Percentiles rank a stretch among this genome's conserved stretches.
Evolutionary conservation across 2,113 vertebrate genomes (phyloP).

Genomic region (Hippocampus barbouri): DNA sequence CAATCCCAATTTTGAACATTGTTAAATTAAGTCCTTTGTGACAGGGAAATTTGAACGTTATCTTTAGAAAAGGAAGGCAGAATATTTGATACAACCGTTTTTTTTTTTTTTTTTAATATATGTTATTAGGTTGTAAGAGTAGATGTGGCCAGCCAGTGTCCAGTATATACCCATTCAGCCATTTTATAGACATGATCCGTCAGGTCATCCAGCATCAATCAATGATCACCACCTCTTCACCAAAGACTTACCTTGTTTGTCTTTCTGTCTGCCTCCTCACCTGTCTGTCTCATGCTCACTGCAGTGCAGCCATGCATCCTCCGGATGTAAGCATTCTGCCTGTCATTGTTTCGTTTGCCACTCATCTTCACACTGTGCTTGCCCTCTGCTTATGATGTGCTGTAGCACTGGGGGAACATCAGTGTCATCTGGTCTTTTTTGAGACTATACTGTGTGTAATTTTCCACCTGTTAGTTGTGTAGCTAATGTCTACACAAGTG

Average conservation of each 20-base stretch:
- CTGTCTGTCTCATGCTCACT: conserved; percentile 53
- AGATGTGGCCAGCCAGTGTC: background rate
- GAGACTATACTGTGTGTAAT: conserved; percentile 11
- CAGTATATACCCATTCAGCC: background rate
- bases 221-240: conserved; percentile 10
- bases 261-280: conserved; percentile 49
- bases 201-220: background rate
- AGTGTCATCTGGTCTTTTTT: conserved; percentile 8
- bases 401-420: conserved; percentile 33
- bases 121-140: background rate
- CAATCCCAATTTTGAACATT: too few relatives aligned
- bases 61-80: too few relatives aligned
- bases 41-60: too few relatives aligned
- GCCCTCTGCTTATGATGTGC: conserved; percentile 27
- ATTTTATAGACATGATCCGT: background rate
- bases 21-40: too few relatives aligned
- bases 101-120: background rate
- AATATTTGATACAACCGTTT: background rate
- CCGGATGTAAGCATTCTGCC: conserved; percentile 64
- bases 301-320: conserved; percentile 61
- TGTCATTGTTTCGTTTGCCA: conserved; percentile 43
- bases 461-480: conserved; percentile 19
- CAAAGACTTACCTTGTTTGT: conserved; percentile 45
- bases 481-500: conserved; percentile 11
- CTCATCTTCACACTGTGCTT: conserved; percentile 21